phyloP scores from a whole-genome alignment of 1,140 invertebrate species.

The Heliconius melpomene region DNA sequence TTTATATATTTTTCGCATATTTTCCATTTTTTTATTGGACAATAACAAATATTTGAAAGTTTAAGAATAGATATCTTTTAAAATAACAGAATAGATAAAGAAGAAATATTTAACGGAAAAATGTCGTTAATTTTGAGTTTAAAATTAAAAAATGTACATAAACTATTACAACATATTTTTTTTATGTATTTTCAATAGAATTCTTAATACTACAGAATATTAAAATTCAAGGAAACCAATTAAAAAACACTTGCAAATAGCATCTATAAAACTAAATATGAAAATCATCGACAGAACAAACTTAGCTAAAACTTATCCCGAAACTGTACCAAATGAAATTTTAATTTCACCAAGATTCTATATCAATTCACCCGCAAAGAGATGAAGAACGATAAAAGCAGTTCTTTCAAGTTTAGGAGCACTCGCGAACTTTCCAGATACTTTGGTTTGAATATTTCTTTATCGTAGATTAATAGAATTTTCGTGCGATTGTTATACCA shows the following conservation, averaged over 20 bases:
- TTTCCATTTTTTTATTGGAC: no score
- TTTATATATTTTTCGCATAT: no score
- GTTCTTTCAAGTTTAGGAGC: conserved; percentile 40
- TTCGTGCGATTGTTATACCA: conserved; percentile 17
- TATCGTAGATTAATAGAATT: conserved; percentile 35
- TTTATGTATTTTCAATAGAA: no score
- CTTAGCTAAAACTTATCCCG: conserved; percentile 28
- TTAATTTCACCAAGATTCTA: conserved; percentile 42
- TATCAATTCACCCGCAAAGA: conserved; percentile 37
- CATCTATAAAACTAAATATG: not conserved
- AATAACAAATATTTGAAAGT: no score
- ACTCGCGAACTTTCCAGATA: conserved; percentile 37
- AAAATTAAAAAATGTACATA: no score
- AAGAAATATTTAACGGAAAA: no score
- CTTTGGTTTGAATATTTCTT: conserved; percentile 35
- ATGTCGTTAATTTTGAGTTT: no score
- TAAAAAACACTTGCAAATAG: not conserved
- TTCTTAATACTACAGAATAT: not conserved
- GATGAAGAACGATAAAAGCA: conserved; percentile 38
- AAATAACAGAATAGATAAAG: no score
- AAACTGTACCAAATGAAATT: conserved; percentile 37
- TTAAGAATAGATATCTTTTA: no score
- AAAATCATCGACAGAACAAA: not conserved
- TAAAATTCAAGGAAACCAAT: not conserved
- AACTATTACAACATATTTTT: no score